A percentile compares a stretch with the other conserved stretches of the same genome.
These are phyloP conservation scores for Hypotaenidia philippensis DNA, from an alignment of 2,797 vertebrate species.

Conservation along the genomic window DNA sequence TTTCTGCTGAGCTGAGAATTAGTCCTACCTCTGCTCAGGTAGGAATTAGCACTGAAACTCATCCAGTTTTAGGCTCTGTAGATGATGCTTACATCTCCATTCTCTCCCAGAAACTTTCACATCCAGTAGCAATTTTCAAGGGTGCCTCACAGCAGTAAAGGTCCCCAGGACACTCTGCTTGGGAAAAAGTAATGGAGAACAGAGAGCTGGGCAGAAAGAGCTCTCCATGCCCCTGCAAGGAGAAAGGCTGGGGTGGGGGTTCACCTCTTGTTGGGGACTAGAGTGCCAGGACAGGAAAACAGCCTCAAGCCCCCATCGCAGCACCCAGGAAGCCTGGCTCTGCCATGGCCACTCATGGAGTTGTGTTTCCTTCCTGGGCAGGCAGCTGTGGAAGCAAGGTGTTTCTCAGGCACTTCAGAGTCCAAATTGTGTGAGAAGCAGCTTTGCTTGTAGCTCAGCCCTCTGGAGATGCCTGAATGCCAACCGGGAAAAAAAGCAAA, in stretches of 20 bases:
- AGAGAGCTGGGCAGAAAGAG: background rate
- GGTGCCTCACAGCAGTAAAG: background rate
- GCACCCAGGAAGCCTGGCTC: background rate
- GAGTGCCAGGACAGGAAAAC: background rate
- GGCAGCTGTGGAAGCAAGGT: rapidly evolving
- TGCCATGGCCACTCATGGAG: background rate
- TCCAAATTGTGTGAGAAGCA: background rate
- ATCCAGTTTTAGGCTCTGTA: background rate
- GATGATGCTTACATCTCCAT: background rate
- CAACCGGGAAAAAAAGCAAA: background rate
- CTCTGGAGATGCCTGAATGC: background rate
- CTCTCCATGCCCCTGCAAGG: rapidly evolving
- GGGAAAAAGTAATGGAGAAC: background rate
- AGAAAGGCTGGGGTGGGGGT: background rate
- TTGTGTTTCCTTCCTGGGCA: background rate
- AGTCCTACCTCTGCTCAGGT: background rate
- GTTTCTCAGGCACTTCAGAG: background rate
- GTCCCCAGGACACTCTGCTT: background rate
- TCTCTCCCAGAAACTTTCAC: background rate
- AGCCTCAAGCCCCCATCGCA: rapidly evolving
- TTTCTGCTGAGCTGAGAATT: background rate
- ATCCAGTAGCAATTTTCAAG: background rate
- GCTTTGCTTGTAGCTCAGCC: background rate
- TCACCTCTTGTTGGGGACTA: background rate
- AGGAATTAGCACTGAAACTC: background rate